These are phyloP conservation scores for Heteromormyrus szaboi DNA, from an alignment of 2,797 vertebrate genomes.

Conservation along the genomic window DNA sequence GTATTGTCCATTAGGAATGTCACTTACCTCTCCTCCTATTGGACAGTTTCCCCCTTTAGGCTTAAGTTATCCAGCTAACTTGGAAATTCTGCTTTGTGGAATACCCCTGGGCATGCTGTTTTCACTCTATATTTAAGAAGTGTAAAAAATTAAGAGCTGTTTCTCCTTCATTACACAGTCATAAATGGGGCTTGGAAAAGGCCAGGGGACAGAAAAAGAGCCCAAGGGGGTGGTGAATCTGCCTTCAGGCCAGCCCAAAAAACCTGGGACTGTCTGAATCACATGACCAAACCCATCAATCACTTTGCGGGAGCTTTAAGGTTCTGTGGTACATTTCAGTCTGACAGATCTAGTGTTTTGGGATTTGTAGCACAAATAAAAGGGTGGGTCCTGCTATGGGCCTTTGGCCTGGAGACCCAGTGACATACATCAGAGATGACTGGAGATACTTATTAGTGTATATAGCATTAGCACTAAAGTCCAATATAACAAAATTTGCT, in stretches of 20 bases:
- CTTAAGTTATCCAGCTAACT: neutral
- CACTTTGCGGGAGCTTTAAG: neutral
- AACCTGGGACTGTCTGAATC: neutral
- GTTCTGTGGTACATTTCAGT: neutral
- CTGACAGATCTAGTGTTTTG: neutral
- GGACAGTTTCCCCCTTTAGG: neutral
- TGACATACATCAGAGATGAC: neutral
- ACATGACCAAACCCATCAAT: neutral
- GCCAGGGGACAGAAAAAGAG: neutral
- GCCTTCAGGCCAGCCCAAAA: neutral
- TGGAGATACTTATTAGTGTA: neutral
- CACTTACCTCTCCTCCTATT: neutral
- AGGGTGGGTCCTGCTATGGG: neutral
- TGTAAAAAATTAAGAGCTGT: neutral
- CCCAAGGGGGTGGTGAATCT: neutral
- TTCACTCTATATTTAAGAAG: neutral
- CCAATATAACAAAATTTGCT: neutral
- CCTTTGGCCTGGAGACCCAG: neutral
- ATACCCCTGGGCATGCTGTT: neutral
- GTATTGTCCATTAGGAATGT: neutral
- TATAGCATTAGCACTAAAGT: neutral
- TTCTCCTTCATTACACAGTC: neutral
- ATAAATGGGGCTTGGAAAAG: neutral
- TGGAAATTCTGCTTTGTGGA: neutral
- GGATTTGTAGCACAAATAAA: neutral